Percentiles rank a stretch among this genome's conserved stretches.
phyloP scores from a whole-genome alignment of 1,140 invertebrate species.

The Heterodera carotae region DNA sequence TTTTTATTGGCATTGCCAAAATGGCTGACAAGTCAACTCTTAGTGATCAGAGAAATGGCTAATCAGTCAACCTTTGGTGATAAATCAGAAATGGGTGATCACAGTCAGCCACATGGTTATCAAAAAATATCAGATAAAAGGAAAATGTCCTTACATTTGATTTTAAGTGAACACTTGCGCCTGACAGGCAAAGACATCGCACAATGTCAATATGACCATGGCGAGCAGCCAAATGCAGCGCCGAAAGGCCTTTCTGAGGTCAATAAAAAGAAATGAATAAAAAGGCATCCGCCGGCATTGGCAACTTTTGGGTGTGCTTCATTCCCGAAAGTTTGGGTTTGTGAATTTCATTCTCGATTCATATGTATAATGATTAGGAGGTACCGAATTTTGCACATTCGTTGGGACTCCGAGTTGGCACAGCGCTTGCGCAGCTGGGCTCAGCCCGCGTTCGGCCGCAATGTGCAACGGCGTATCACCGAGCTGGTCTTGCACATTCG shows the following conservation, averaged over 20 bases:
- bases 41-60: too few species aligned
- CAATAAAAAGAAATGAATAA: too few species aligned
- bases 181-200: slow-evolving; percentile 75
- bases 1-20: too few species aligned
- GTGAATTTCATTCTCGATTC: too few species aligned
- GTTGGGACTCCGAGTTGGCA: slow-evolving; percentile 77
- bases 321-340: too few species aligned
- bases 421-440: slow-evolving; percentile 75
- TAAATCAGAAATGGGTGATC: too few species aligned
- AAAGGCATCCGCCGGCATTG: too few species aligned
- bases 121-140: slow-evolving; percentile 11
- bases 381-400: slow-evolving; percentile 73
- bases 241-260: slow-evolving; percentile 61
- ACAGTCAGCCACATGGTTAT: too few species aligned
- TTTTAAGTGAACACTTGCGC: slow-evolving; percentile 53
- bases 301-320: too few species aligned
- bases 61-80: too few species aligned
- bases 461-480: slow-evolving; percentile 78
- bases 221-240: slow-evolving; percentile 77
- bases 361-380: too few species aligned
- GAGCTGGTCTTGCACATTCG: slow-evolving; percentile 68
- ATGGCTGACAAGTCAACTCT: too few species aligned
- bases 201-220: slow-evolving; percentile 78
- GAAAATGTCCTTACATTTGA: slow-evolving; percentile 45
- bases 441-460: slow-evolving; percentile 74